Base-by-base conservation (phyloP, 2,888 invertebrate species). In the Anthrax anthrax region DNA sequence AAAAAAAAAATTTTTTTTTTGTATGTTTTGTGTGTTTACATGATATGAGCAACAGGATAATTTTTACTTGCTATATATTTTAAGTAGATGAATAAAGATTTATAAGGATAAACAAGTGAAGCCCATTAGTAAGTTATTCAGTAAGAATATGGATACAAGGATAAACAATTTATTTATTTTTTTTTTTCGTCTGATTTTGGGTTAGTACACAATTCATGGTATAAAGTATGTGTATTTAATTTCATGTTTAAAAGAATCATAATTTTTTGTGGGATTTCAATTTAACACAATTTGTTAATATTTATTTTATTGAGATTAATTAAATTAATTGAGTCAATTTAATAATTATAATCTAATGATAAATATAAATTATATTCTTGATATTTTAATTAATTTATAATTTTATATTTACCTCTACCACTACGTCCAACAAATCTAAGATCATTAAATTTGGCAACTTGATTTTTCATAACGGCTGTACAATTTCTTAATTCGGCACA, bases 381-480 rank as follows among this genome's bases (percentile, higher is more conserved):
- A 2, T 16, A 1, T 42, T 32, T 17, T 27, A 17, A 6, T 17
- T 32, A 27, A 42, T 29, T 19, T 27, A 47, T 41, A 37, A 37
- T 23, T 39, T 29, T 23, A 19, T 18, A 74, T 81, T 84, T 73
- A 96, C 98, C 98, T 82, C 98, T 78, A 60, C 98, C 98, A 67
- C 95, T 95, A 67, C 96, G 78, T 57, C 97, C 97, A 60, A 98
- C 94, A 75, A 98, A 98, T 67, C 98, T 78, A 60, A 98, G 75
- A 73, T 98, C 98, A 69, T 95, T 95, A 72, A 98, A 98, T 72
- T 95, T 94, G 56, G 98, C 97, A 58, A 97, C 91, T 68, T 95
- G 92, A 69, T 95, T 94, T 75, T 95, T 95, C 87, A 97, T 92
- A 61, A 94, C 83, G 32, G 97, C 92, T 44, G 90, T 88, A 58